Evolutionary conservation across 2,888 invertebrate genomes (phyloP), one percentile per base, ranked within the genome.

Genomic region (Caenorhabditis auriculariae): DNA sequence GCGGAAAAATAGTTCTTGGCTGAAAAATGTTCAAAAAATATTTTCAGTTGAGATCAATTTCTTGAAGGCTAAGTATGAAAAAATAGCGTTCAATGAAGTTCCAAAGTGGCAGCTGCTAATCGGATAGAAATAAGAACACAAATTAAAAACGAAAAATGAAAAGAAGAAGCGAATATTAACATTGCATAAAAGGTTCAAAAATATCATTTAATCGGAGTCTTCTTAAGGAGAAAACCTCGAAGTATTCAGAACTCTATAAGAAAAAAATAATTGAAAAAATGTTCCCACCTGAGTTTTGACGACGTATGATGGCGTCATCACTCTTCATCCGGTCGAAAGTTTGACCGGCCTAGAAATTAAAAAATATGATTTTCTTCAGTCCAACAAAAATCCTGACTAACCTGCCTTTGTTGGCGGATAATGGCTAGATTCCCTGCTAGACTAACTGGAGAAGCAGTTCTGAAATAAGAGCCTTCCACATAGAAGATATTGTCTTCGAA

Each of bases 281-380:
- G n/a, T n/a, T 37, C 52, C 19, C 21, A 62, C 62, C 62, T 26
- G 62, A 62, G 19, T 48, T 46, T 35, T 58, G 63, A 52, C 67
- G 43, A 27, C 60, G 24, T 15, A 63, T 54, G 15, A 67, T 57
- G 7, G 57, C 56, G 27, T 67, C 67, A 41, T 67, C 67, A 42
- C 60, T 60, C 54, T 64, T 63, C 64, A 60, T 60, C 23, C 67
- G 28, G 9, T n/a, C n/a, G n/a, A n/a, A n/a, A n/a, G n/a, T n/a
- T n/a, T n/a, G n/a, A n/a, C n/a, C n/a, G n/a, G n/a, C 45, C 28
- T 26, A 24, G 17, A n/a, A 7, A 7, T 47, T 29, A n/a, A 3
- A 19, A 29, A n/a, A 32, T n/a, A n/a, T n/a, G n/a, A n/a, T 19
- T 38, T 19, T 38, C 38, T n/a, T 4, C 38, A 38, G 38, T 38